Conservation (phyloP, 2,797 vertebrate genomes). For the Pangasius djambal region DNA sequence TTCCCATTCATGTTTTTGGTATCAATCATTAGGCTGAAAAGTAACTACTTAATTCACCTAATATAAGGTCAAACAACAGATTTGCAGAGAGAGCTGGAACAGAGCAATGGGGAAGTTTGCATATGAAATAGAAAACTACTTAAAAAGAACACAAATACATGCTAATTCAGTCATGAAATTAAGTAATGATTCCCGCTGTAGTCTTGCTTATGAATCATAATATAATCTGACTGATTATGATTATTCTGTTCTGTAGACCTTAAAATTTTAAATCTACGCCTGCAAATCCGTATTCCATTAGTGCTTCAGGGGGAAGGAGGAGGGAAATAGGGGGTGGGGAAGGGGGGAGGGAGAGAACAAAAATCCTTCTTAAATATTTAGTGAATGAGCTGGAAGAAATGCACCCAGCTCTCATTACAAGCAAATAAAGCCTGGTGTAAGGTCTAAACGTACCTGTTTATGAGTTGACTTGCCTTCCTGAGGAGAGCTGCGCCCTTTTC, state of each 20-base stretch:
- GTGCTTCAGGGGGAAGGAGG: constrained; percentile 64
- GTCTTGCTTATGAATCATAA: constrained; percentile 77
- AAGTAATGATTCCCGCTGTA: constrained; percentile 71
- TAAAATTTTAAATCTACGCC: constrained; percentile 74
- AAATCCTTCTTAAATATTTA: constrained; percentile 64
- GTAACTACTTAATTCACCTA: constrained; percentile 50
- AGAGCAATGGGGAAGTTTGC: constrained; percentile 52
- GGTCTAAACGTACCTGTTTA: constrained; percentile 76
- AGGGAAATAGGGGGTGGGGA: neutral
- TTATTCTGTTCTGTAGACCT: constrained; percentile 80
- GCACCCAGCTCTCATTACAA: constrained; percentile 64
- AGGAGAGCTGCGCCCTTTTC: constrained; percentile 76
- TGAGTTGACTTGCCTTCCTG: constrained; percentile 75
- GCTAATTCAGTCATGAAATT: constrained; percentile 77
- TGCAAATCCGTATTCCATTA: constrained; percentile 74
- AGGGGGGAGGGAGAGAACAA: constrained; percentile 35
- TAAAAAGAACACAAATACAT: constrained; percentile 70
- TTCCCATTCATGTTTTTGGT: constrained; percentile 47
- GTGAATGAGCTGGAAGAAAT: constrained; percentile 57
- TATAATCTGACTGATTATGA: constrained; percentile 80
- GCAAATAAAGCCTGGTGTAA: constrained; percentile 56
- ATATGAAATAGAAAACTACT: constrained; percentile 67
- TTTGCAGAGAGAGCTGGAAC: constrained; percentile 46
- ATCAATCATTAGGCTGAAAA: constrained; percentile 46
- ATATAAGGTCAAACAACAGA: constrained; percentile 55